Percentiles rank a stretch among this genome's conserved stretches.
phyloP scores from a whole-genome alignment of 1,140 invertebrate genomes.

The Bombus ignitus region DNA sequence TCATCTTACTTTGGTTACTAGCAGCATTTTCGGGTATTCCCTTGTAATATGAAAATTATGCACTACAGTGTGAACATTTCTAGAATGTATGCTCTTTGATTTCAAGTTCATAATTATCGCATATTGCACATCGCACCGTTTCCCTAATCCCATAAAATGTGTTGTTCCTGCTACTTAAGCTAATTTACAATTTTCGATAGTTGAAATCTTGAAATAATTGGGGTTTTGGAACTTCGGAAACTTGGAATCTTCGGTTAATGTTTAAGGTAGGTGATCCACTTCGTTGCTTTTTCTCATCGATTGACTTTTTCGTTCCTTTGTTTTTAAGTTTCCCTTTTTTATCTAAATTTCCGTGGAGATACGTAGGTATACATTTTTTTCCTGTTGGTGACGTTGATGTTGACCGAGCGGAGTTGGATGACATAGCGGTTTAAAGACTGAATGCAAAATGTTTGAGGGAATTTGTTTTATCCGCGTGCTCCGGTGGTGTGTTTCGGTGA shows the following conservation, averaged over 20 bases:
- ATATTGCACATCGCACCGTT: no score
- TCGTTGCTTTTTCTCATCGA: not conserved
- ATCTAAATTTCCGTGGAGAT: not conserved
- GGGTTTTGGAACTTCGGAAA: not conserved
- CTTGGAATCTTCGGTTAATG: not conserved
- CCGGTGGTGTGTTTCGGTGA: not conserved
- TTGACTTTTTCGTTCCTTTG: not conserved
- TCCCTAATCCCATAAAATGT: no score
- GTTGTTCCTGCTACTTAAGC: no score
- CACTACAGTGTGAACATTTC: no score
- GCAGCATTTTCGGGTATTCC: no score
- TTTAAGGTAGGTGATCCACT: not conserved
- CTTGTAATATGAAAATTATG: no score
- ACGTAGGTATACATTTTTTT: not conserved
- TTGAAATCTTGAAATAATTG: no score
- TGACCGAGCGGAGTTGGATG: not conserved
- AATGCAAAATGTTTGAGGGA: slow-evolving; percentile 15
- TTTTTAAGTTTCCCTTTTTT: not conserved
- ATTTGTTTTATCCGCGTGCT: slow-evolving; percentile 5
- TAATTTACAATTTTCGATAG: no score
- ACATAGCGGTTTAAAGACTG: slow-evolving; percentile 6
- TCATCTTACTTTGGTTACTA: no score
- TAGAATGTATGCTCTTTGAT: no score
- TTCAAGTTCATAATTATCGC: no score
- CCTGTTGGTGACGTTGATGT: not conserved